A percentile compares a stretch with the other conserved stretches of the same genome.
Evolutionary conservation across 2,113 vertebrate genomes (phyloP).

Genomic region (Charina bottae): DNA sequence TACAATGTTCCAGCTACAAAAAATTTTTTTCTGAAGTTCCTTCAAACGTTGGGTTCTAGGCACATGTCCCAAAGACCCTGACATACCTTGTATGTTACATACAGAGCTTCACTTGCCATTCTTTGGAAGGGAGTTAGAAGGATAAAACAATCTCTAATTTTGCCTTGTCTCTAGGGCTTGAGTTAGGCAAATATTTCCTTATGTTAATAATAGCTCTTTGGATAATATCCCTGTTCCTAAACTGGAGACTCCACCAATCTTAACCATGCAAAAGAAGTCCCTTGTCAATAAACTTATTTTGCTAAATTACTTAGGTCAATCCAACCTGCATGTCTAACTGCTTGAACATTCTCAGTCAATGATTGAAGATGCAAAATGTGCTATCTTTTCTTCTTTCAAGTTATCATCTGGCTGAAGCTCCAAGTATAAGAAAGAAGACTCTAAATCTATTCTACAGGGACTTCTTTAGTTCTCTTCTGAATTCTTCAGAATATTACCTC

Average conservation of each 20-base stretch:
- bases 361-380: not conserved
- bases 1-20: no score
- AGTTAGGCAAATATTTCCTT: not conserved
- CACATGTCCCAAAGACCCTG: no score
- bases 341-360: not conserved
- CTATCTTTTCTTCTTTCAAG: not conserved
- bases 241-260: not conserved
- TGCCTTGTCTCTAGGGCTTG: not conserved
- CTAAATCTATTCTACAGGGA: not conserved
- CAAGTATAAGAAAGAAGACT: not conserved
- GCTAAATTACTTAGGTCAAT: not conserved
- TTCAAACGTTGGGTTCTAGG: no score
- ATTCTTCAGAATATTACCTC: not conserved
- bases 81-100: no score
- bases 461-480: not conserved
- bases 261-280: not conserved
- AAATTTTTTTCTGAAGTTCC: no score
- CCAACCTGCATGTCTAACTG: not conserved
- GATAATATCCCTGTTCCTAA: not conserved
- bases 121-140: not conserved
- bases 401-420: not conserved
- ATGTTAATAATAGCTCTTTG: not conserved
- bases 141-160: not conserved
- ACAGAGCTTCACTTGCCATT: no score
- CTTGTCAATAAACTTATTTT: not conserved